Base-by-base conservation (phyloP, 1,140 invertebrate species). In the Macrocentrus cingulum region DNA sequence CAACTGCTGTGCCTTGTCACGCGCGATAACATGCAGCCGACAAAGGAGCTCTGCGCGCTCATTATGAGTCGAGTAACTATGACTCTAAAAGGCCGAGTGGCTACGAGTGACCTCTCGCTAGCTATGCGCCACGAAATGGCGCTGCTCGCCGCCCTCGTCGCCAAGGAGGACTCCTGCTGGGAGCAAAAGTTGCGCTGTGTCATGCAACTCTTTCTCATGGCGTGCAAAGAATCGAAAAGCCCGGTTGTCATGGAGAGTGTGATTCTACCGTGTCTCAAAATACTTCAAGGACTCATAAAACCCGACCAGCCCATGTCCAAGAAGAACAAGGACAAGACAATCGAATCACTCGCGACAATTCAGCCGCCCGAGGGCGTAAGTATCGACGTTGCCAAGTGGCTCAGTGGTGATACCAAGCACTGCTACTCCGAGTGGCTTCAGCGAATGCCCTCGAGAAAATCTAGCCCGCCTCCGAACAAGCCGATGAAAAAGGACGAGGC, bases 161-260 rank as follows among this genome's bases (percentile, higher is more conserved):
- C 94, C 63, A 92, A 94, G 62, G 91, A 97, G 69, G 95, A 98
- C 67, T 87, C 90, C 0, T 98, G 95, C 74, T 98, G 95, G 95
- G 95, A 98, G 75, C 88, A 91, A 53, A 91, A 95, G 70, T 77
- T 98, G 0, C 86, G 92, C 36, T 93, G 92, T 69, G 90, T 97
- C 16, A 90, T 98, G 81, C 84, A 89, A 52, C 72, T 96, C 20
- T 95, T 94, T 68, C 71, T 92, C 37, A 87, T 90, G 80, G 88
- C 84, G 52, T 92, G 82, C 62, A 84, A 85, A 65, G 85, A 88
- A 64, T 86, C 82, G 0, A 85, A 84, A 59, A 88, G 84, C 70
- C 87, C 91, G 1, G 82, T 87, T 9, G 86, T 92, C 0, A 88
- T 91, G 81, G 89, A 92, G 65, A 86, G 84, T 37, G 83, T 92